Base-by-base conservation (phyloP, 2,113 vertebrate genomes). In the Strix uralensis region DNA sequence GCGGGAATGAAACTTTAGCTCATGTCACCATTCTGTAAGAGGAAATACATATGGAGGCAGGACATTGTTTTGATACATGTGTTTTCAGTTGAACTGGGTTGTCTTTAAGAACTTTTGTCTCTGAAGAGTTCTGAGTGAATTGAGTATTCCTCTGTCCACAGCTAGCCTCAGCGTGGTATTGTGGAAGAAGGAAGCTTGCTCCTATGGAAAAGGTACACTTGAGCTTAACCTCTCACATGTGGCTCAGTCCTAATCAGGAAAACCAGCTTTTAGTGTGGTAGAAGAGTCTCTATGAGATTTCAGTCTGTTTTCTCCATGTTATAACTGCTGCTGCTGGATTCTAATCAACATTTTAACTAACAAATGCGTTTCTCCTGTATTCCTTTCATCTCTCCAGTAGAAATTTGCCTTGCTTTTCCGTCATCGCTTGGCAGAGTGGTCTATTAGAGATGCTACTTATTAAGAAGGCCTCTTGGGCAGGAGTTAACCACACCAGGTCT, bases 1-100 rank as follows among this genome's bases (percentile, higher is more conserved):
- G 62, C 80, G 46, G 86, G 94, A 97, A 80, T 96, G 85, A 98
- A 97, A 96, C 97, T 85, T 81, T 94, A 97, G 81, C 67, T 92
- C 29, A 29, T 95, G 95, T 96, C 97, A 97, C 96, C 81, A 87
- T 94, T 89, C 66, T 97, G n/a, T 81, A 88, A 87, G 90, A 93
- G 81, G 82, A 95, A 92, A 87, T 92, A 87, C 74, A 69, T 87
- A 89, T 52, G 86, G 86, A 58, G 90, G 55, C 63, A 88, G 82
- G 86, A 81, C 78, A 52, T 54, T 89, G 59, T 94, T 91, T 74
- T 77, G 61, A 42, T 89, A 62, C 92, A 73, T 36, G 12, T 95
- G 90, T 87, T 96, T 96, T 92, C 59, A 81, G 73, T 96, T 96
- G 83, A 91, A 75, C 61, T 25, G 46, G 13, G 20, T 70, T 93